These are phyloP conservation scores for Nasonovia ribisnigri DNA, from an alignment of 2,888 invertebrate genomes.

Conservation along the genomic window DNA sequence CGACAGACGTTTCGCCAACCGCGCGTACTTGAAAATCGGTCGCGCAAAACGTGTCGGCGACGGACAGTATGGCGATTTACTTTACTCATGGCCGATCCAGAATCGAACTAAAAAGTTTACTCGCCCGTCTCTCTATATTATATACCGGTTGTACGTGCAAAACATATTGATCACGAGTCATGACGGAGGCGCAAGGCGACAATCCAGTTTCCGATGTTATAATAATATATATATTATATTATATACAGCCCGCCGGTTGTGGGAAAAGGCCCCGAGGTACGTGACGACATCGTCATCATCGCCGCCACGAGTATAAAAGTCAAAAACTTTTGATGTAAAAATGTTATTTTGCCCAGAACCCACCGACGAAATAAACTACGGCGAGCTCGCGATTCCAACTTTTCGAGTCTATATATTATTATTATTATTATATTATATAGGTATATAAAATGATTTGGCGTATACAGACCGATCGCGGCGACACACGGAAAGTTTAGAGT, in stretches of 20 bases:
- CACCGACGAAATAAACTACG: neutral
- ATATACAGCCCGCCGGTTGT: neutral
- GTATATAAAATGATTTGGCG: neutral
- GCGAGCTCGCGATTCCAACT: neutral
- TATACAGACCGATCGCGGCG: neutral
- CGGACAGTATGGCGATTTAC: neutral
- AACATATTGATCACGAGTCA: conserved; percentile 4
- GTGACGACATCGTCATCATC: neutral
- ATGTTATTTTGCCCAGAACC: neutral
- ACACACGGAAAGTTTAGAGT: neutral
- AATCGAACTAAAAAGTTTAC: conserved; percentile 29
- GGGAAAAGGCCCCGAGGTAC: neutral
- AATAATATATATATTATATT: neutral
- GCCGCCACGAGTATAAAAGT: neutral
- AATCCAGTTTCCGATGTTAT: neutral
- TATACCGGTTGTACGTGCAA: neutral
- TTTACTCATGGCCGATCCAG: conserved; percentile 22
- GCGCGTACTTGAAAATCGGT: neutral
- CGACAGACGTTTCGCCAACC: neutral
- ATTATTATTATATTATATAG: neutral
- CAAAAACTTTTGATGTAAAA: neutral
- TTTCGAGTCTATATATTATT: neutral
- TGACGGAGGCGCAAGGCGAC: neutral
- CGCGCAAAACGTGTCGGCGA: neutral
- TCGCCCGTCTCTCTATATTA: neutral